phyloP scores from a whole-genome alignment of 2,888 invertebrate genomes.

The Sinelater perroti region DNA sequence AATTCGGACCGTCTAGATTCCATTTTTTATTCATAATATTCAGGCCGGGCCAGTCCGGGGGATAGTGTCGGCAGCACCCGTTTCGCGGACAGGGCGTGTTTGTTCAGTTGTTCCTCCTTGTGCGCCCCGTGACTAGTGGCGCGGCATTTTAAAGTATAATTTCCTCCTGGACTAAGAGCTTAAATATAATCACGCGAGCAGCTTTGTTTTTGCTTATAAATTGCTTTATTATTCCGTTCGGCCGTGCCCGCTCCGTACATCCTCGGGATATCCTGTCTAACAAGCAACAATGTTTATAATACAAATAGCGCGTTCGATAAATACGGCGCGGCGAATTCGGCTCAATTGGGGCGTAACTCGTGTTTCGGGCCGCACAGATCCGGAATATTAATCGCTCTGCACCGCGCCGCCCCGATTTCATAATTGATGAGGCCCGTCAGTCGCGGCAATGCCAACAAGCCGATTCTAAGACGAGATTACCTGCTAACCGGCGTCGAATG shows the following conservation, averaged over 20 bases:
- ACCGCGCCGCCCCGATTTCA: constrained; percentile 6
- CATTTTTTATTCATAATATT: too few relatives aligned
- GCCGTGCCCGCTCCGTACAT: constrained; percentile 18
- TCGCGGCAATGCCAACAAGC: not conserved
- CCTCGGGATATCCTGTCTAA: constrained; percentile 26
- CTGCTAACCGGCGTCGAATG: not conserved
- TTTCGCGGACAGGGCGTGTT: too few relatives aligned
- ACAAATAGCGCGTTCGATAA: constrained; percentile 21
- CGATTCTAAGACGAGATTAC: constrained; percentile 4
- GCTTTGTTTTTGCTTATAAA: constrained; percentile 34
- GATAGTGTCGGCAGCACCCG: too few relatives aligned
- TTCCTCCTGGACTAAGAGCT: constrained; percentile 14
- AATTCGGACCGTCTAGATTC: too few relatives aligned
- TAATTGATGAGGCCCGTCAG: constrained; percentile 17
- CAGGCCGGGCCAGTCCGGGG: too few relatives aligned
- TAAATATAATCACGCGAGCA: constrained; percentile 25
- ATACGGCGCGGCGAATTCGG: constrained; percentile 12
- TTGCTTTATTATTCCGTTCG: constrained; percentile 33
- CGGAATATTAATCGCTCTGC: constrained; percentile 17
- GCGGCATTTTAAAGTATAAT: constrained; percentile 19
- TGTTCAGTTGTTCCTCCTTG: constrained; percentile 19
- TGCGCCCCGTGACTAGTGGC: constrained; percentile 7
- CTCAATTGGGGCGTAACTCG: constrained; percentile 15
- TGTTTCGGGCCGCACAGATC: constrained; percentile 14
- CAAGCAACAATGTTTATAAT: constrained; percentile 23